Evolutionary conservation across 2,797 vertebrate genomes (phyloP).

Genomic region (Protosalanx chinensis): DNA sequence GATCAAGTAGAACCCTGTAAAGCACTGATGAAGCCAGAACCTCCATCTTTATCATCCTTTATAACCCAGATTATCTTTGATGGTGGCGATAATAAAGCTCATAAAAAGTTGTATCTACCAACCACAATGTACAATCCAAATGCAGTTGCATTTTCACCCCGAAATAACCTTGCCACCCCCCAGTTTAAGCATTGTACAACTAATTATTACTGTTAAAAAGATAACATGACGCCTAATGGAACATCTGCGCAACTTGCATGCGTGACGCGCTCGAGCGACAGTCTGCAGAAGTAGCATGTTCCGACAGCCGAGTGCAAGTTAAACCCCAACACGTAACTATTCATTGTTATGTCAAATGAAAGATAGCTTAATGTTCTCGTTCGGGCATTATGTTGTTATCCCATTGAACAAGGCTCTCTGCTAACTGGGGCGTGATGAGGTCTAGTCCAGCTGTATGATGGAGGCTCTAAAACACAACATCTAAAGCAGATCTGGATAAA

Average conservation of each 20-base stretch:
- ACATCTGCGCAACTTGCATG: not conserved
- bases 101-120: too few species aligned
- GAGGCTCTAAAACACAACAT: not conserved
- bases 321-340: not conserved
- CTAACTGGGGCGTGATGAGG: not conserved
- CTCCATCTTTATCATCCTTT: not conserved
- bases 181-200: too few species aligned
- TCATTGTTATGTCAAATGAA: not conserved
- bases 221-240: not conserved
- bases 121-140: too few species aligned
- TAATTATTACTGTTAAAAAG: too few species aligned
- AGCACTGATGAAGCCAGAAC: not conserved
- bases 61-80: too few species aligned
- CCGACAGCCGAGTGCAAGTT: not conserved
- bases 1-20: not conserved
- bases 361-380: not conserved
- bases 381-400: not conserved
- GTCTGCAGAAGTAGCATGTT: not conserved
- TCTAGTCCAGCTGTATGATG: not conserved
- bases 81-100: too few species aligned
- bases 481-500: not conserved
- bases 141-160: too few species aligned
- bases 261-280: not conserved
- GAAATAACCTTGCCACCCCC: too few species aligned
- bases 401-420: not conserved